Evolutionary conservation across 2,888 invertebrate genomes (phyloP).

Genomic region (Dioctria linearis): DNA sequence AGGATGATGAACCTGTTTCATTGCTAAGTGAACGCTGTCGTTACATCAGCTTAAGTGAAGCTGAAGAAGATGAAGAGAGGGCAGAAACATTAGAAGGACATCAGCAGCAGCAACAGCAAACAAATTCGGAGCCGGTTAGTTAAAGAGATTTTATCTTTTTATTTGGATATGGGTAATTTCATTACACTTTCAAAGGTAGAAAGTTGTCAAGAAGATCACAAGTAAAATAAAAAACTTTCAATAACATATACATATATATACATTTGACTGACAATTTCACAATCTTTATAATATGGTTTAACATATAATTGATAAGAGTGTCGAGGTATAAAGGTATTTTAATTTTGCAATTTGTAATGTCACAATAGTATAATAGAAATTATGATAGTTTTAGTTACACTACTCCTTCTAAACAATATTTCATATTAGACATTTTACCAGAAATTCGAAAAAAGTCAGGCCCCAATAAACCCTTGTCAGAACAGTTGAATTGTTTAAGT

Average conservation of each 20-base stretch:
- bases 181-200: not conserved
- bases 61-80: conserved; percentile 64
- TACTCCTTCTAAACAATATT: too few species aligned
- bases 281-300: not conserved
- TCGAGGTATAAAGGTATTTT: too few species aligned
- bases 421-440: too few species aligned
- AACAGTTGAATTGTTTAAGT: too few species aligned
- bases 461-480: too few species aligned
- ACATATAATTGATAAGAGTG: not conserved
- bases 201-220: conserved; percentile 44
- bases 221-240: too few species aligned
- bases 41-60: conserved; percentile 69
- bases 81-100: conserved; percentile 9
- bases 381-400: too few species aligned
- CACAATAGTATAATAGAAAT: too few species aligned
- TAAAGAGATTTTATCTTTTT: not conserved
- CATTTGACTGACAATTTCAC: not conserved
- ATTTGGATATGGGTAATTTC: conserved; percentile 19
- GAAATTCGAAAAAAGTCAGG: too few species aligned
- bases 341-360: too few species aligned
- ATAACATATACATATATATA: not conserved
- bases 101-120: not conserved
- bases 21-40: conserved; percentile 66
- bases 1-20: conserved; percentile 67
- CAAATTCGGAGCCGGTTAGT: conserved; percentile 23